Base-by-base conservation (phyloP, 2,888 invertebrate species). In the Gandaritis pyraliata region DNA sequence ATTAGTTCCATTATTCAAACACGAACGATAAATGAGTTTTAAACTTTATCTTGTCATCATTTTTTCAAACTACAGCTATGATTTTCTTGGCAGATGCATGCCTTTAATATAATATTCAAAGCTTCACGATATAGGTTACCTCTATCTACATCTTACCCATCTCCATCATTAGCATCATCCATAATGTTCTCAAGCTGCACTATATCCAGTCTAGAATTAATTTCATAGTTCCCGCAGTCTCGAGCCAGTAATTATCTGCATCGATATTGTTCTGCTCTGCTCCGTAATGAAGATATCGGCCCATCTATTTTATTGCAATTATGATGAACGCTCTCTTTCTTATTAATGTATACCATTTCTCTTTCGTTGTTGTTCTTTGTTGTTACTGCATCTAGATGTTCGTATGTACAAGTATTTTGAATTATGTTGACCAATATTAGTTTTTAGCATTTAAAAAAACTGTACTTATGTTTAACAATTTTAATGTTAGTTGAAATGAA, bases 251-350 rank as follows among this genome's bases (percentile, higher is more conserved):
- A 88, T 88, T 88, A 88, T 84, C 81, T 77, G 81, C 82, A 81
- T 81, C 83, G 81, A 84, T 86, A 78, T 76, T 77, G 75, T 74
- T 75, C 77, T 77, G 76, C 78, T 75, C 77, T 77, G 76, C 78
- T 66, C 74, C 64, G 77, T 87, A 87, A 88, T 87, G 86, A 87
- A 88, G 84, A 87, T 85, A 87, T 87, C 83, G 76, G 65, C 76
- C 74, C 75, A 80, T 83, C 84, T 79, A 78, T 78, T 82, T 80
- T 81, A 80, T 82, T 85, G 82, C 82, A 80, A 81, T 84, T 81
- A 81, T 68, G 63, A 64, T 51, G 58, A 62, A 61, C 59, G 59
- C 65, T 52, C 55, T 15, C 52, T 48, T 54, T 58, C 54, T 58
- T 58, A 67, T 64, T 64, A 59, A 64, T 64, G 64, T 64, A 52